phyloP scores from a whole-genome alignment of 2,113 vertebrate genomes.

The Geococcyx californianus region DNA sequence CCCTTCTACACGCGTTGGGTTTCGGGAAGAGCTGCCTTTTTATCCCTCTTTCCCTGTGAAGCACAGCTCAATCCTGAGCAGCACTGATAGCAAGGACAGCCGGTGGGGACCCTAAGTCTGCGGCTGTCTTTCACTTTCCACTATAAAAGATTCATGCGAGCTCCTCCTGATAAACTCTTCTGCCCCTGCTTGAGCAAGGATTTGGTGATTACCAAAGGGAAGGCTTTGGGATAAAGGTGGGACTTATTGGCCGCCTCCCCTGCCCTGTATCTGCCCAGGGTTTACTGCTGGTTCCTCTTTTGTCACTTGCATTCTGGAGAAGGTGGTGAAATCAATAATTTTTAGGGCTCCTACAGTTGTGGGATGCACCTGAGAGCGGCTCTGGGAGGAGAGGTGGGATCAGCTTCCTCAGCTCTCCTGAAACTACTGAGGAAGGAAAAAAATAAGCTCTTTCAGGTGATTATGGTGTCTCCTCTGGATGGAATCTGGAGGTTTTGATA shows the following conservation, averaged over 20 bases:
- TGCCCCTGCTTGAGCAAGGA: conserved; percentile 6
- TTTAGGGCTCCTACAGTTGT: rapidly evolving
- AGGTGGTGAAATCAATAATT: background rate
- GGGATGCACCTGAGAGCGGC: background rate
- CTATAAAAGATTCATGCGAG: conserved; percentile 13
- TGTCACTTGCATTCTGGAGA: background rate
- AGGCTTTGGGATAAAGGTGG: background rate
- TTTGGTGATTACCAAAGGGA: background rate
- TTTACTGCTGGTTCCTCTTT: background rate
- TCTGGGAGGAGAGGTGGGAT: background rate
- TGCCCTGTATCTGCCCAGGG: background rate
- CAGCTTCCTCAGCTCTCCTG: background rate
- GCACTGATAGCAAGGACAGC: background rate
- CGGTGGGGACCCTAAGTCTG: background rate
- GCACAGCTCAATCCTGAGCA: background rate
- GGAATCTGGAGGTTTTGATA: background rate
- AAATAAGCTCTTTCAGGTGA: background rate
- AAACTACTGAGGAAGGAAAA: background rate
- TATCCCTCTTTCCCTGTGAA: background rate
- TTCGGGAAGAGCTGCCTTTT: rapidly evolving
- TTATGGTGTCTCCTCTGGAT: background rate
- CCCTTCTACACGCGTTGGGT: rapidly evolving
- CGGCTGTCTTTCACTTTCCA: background rate
- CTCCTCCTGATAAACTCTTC: background rate
- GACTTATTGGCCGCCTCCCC: background rate